These are phyloP conservation scores for Pelecanus crispus DNA, from an alignment of 2,113 vertebrate genomes.

Conservation along the genomic window DNA sequence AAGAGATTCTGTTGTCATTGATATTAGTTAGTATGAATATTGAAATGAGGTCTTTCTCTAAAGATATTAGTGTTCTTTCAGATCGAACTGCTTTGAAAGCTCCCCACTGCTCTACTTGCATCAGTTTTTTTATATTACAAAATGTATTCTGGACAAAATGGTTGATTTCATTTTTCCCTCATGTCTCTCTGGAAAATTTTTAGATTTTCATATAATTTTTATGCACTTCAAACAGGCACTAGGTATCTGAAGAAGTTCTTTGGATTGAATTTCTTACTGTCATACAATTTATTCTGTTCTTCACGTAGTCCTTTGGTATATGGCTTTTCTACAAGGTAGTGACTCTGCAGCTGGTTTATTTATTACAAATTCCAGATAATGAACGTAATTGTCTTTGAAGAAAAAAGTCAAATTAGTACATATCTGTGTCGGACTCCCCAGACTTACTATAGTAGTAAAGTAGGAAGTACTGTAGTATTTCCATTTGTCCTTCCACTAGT, in stretches of 20 bases:
- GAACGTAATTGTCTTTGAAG: background rate
- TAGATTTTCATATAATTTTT: background rate
- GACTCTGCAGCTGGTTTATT: background rate
- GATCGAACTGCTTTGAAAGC: background rate
- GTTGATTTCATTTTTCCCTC: background rate
- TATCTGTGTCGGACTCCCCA: background rate
- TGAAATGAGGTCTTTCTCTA: background rate
- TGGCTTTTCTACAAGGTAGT: background rate
- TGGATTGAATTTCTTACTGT: background rate
- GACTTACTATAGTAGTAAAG: too few species aligned
- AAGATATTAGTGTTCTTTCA: background rate
- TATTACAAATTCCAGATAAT: background rate
- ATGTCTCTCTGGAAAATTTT: background rate
- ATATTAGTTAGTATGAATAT: background rate
- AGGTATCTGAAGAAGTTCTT: background rate
- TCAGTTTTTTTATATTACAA: background rate
- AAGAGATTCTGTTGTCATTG: background rate
- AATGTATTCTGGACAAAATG: background rate
- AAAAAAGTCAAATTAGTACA: background rate
- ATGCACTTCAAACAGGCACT: background rate
- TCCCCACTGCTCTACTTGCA: background rate
- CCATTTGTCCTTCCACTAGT: background rate
- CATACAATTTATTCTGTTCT: background rate
- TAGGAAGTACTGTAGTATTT: accelerated
- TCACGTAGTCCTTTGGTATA: background rate